phyloP scores from a whole-genome alignment of 2,797 vertebrate genomes.

The Rhodeus uyekii region DNA sequence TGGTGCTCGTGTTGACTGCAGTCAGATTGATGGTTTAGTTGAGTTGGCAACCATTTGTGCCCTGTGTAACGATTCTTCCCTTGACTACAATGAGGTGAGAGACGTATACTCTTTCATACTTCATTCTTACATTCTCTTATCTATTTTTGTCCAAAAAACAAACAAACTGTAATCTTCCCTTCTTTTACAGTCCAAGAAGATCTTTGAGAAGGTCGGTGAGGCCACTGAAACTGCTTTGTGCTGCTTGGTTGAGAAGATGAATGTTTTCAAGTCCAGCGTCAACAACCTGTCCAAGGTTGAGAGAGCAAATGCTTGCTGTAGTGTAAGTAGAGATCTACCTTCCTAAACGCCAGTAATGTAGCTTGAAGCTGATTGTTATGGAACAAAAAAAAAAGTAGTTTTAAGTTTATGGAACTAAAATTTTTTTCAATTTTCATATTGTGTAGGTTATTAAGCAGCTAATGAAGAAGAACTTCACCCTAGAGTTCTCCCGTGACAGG shows the following conservation, averaged over 20 bases:
- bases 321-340: conserved; percentile 68
- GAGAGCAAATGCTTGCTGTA: conserved; percentile 88
- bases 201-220: conserved; percentile 94
- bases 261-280: conserved; percentile 86
- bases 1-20: conserved; percentile 80
- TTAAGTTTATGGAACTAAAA: neutral
- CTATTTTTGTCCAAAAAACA: neutral
- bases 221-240: conserved; percentile 91
- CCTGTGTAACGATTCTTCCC: conserved; percentile 94
- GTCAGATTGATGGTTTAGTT: conserved; percentile 87
- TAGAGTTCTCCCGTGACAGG: conserved; percentile 96
- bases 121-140: neutral
- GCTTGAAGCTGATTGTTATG: neutral
- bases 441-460: conserved; percentile 90
- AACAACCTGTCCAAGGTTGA: conserved; percentile 81
- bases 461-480: conserved; percentile 93
- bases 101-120: neutral
- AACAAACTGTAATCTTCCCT: neutral
- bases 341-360: neutral
- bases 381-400: no score
- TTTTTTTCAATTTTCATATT: conserved; percentile 14
- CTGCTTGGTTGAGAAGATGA: conserved; percentile 97
- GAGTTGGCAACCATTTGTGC: conserved; percentile 92
- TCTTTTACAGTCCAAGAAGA: conserved; percentile 83
- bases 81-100: conserved; percentile 91